A percentile compares a stretch with the other conserved stretches of the same genome.
These are phyloP conservation scores for Enteromius trimaculatus DNA, from an alignment of 2,797 vertebrate genomes.

Conservation along the genomic window DNA sequence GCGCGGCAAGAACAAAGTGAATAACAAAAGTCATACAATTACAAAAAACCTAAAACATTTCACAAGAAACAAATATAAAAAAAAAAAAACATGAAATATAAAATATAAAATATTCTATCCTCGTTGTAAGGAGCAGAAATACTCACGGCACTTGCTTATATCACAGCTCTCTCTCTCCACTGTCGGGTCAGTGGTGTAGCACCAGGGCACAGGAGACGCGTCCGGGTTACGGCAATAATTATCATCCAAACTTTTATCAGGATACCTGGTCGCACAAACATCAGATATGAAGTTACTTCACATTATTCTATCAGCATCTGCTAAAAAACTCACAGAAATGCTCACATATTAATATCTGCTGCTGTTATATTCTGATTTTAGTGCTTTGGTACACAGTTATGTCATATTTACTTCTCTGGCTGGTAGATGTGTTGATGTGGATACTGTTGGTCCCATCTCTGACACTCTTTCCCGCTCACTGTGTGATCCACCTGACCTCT, in stretches of 20 bases:
- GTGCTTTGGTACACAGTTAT: background rate
- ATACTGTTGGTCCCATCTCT: slow-evolving; percentile 94
- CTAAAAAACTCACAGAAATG: background rate
- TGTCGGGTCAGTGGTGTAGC: slow-evolving; percentile 86
- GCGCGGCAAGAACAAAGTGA: background rate
- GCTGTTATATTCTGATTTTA: background rate
- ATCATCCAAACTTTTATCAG: slow-evolving; percentile 91
- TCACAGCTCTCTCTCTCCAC: slow-evolving; percentile 87
- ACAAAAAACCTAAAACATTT: background rate
- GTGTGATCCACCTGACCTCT: slow-evolving; percentile 89
- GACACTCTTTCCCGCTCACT: slow-evolving; percentile 86
- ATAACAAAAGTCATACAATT: background rate
- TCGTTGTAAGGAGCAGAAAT: background rate
- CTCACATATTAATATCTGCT: background rate
- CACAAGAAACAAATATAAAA: background rate
- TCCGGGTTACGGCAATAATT: slow-evolving; percentile 98
- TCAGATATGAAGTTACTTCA: background rate
- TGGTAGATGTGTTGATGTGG: slow-evolving; percentile 93
- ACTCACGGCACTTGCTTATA: slow-evolving; percentile 89
- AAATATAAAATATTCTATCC: background rate
- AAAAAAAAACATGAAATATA: background rate
- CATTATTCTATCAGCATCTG: background rate
- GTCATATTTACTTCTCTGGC: slow-evolving; percentile 84
- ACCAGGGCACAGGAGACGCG: slow-evolving; percentile 92
- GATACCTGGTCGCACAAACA: slow-evolving; percentile 80